Base-by-base conservation (phyloP, 2,797 vertebrate genomes). In the Hafferia zeledoni region DNA sequence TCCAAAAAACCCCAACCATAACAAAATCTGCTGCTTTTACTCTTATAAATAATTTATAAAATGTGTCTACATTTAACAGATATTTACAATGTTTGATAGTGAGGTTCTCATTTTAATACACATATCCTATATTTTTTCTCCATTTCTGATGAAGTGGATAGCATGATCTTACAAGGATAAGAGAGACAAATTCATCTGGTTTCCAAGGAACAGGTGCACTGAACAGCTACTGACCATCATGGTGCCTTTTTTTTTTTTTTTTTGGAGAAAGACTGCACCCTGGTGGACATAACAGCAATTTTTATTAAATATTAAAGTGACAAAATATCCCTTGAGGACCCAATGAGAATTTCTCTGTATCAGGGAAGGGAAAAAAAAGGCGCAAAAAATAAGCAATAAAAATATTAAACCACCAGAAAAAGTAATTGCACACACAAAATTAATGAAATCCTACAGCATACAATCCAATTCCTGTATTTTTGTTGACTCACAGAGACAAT, bases 211-310 rank as follows among this genome's bases (percentile, higher is more conserved):
- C 30, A 91, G 63, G 50, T 65, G 31, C 67, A 93, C 3, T 3
- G 43, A 92, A 67, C 35, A 72, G 37, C 74, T 79, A 56, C 30
- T 91, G 94, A 86, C 89, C 92, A 87, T n/a, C 35, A 43, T 8
- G 25, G 30, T 9, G 24, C 28, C 28, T 52, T 30, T 52, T 28
- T 61, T 60, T 76, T 61, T 60, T 76, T 74, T 91, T 33, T 25
- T 83, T 74, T 50, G 77, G 78, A 83, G 76, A 92, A 97, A 96
- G 77, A 79, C 56, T 89, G 93, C 78, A 96, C 81, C 72, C 95
- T 94, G 83, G 85, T 55, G 91, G 93, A 94, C 76, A 46, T 24
- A 87, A 22, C 30, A 84, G 70, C 39, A 44, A 67, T 85, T 93
- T 90, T 90, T 91, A 72, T 74, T 90, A 84, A 94, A 83, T 49